phyloP scores from a whole-genome alignment of 1,140 invertebrate genomes.

The Aricia agestis region DNA sequence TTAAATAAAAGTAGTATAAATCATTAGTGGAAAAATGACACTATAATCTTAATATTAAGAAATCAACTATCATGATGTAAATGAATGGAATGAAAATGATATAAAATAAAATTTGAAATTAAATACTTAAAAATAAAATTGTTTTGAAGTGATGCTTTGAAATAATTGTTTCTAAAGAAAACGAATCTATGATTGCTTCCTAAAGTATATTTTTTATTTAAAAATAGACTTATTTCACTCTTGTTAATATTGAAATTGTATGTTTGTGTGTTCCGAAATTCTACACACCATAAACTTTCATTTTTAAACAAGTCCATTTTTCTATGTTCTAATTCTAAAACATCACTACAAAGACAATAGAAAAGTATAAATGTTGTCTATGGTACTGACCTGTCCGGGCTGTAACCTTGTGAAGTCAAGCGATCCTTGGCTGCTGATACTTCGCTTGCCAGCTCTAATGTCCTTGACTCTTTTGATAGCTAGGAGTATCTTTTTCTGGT shows the following conservation, averaged over 20 bases:
- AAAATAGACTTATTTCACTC: constrained; percentile 14
- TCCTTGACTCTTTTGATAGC: constrained; percentile 98
- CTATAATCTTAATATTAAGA: background rate
- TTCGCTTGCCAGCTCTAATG: constrained; percentile 89
- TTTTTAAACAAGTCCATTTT: constrained; percentile 18
- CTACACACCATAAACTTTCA: background rate
- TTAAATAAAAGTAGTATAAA: constrained; percentile 33
- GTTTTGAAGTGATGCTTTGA: constrained; percentile 60
- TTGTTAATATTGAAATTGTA: background rate
- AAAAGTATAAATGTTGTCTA: constrained; percentile 17
- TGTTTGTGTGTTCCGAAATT: background rate
- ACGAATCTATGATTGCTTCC: constrained; percentile 22
- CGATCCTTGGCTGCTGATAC: constrained; percentile 79
- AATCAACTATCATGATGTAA: constrained; percentile 26
- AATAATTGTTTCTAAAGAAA: constrained; percentile 33
- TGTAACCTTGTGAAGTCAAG: constrained; percentile 78
- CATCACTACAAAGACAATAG: constrained; percentile 60
- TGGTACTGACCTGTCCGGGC: constrained; percentile 64
- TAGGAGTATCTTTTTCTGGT: constrained; percentile 98
- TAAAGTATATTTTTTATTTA: constrained; percentile 16
- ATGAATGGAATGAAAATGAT: constrained; percentile 34
- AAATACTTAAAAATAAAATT: constrained; percentile 37
- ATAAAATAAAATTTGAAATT: constrained; percentile 20
- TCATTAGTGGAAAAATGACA: constrained; percentile 27
- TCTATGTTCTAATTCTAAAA: constrained; percentile 52